phyloP scores from a whole-genome alignment of 2,888 invertebrate species.

The Torymus texanus region DNA sequence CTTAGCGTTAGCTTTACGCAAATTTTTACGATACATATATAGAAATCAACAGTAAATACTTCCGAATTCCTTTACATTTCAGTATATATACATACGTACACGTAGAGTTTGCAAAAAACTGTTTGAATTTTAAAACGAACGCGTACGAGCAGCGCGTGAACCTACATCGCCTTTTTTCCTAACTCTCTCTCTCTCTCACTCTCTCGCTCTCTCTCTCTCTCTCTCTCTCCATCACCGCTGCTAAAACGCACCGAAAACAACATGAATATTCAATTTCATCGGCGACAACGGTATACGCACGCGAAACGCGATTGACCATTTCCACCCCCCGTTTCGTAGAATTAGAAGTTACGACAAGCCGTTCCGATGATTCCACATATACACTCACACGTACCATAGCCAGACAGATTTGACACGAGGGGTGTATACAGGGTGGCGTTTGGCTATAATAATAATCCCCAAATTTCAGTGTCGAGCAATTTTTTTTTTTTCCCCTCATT shows the following conservation, averaged over 20 bases:
- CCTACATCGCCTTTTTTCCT: too few species aligned
- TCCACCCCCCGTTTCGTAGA: background rate
- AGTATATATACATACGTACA: too few species aligned
- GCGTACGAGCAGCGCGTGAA: too few species aligned
- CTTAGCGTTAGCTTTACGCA: too few species aligned
- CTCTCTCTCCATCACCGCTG: too few species aligned
- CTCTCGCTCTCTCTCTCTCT: too few species aligned
- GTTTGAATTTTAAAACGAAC: too few species aligned
- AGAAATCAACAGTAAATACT: too few species aligned
- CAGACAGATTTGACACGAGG: conserved; percentile 43
- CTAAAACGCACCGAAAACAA: background rate
- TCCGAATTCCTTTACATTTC: too few species aligned
- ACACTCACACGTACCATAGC: background rate
- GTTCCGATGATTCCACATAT: conserved; percentile 18
- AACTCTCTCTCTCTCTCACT: too few species aligned
- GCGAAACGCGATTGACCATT: conserved; percentile 12
- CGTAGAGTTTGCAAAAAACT: too few species aligned
- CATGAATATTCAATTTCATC: conserved; percentile 10
- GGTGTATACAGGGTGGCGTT: background rate
- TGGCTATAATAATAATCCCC: conserved; percentile 34
- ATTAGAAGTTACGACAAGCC: conserved; percentile 46
- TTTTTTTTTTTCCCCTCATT: conserved; percentile 11
- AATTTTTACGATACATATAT: too few species aligned
- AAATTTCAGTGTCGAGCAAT: conserved; percentile 32
- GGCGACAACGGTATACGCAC: background rate